Base-by-base conservation (phyloP, 2,113 vertebrate genomes). In the Sylvietta virens region DNA sequence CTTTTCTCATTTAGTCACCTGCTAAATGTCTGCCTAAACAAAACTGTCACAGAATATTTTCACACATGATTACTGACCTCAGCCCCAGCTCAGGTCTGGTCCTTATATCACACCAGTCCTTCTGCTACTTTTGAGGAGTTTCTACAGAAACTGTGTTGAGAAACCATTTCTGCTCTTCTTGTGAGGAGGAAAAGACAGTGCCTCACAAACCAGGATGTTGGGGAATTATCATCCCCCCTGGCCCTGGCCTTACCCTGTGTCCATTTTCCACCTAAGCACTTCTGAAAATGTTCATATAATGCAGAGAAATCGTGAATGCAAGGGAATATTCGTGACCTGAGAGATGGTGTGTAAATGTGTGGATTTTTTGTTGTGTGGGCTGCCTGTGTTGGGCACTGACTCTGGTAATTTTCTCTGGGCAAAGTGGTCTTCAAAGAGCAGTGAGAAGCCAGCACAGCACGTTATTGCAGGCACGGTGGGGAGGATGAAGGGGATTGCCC, bases 251-350 rank as follows among this genome's bases (percentile, higher is more conserved):
- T 48, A 11, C 5, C 16, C 64, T 6, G 3, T 48, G 58, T 40
- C 37, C 45, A 11, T 2, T 77, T 21, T 42, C 50, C 62, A 65
- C 35, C 53, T 50, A 28, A 95, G 61, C 3, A 1, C 26, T 5
- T 15, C 35, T 40, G 14, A 12, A 73, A 31, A 23, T 1, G 2
- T 27, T n/a, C 35, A 6, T 19, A 3, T 28, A 39, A 35, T 4
- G 4, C 7, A 23, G 17, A 45, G 13, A 24, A 88, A 44, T 67
- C 2, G 0, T 7, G 13, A 81, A 26, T 6, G 11, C 12, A 31
- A 54, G 22, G 39, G 39, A 30, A 3, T 7, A 39, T 24, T 11
- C 0, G 0, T 15, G 45, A 7, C 37, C 27, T 69, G 62, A 72
- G 30, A 56, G 80, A 71, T 5, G 6, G 2, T 30, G 16, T 39